Base-by-base conservation (phyloP, 2,888 invertebrate species). In the Byasa hedistus region DNA sequence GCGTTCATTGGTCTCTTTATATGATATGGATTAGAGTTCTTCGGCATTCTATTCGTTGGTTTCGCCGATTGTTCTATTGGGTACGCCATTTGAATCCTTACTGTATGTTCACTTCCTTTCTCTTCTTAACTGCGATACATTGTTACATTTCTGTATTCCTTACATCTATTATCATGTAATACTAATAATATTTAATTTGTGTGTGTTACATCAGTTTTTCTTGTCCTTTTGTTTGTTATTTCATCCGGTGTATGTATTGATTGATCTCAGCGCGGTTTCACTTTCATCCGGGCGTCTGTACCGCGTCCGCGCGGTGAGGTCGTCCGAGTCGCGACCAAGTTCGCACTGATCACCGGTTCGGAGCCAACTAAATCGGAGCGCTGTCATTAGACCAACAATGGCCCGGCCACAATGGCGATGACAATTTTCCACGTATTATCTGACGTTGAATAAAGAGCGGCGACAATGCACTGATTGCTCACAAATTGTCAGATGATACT, bases 1-100 rank as follows among this genome's bases (percentile, higher is more conserved):
- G 98, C 98, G 87, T 99, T 99, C 98, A 99, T 99, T 19, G 98
- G 98, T 73, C 98, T 92, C 83, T 98, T 99, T 76, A 98, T 98
- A 85, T 98, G 97, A 67, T 87, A 91, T 0, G 90, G 89, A 59
- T 89, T 90, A 0, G 86, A 76, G 21, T 96, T 95, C 71, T 96
- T 94, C 55, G 89, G 76, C 58, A 86, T 65, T 71, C 89, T 89
- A 24, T 80, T 77, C 22, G 76, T 71, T 36, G 81, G 79, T 72
- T 87, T 86, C n/a, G 77, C 64, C 22, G 76, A 69, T 21, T 70
- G 59, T 57, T 87, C 85, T 66, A 87, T 70, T 71, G 81, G 83
- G 71, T 85, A 90, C 70, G 87, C 84, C 88, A 90, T 90, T 71
- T 73, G 75, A 73, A 32, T 65, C 66, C 59, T 24, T n/a, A 36